phyloP scores from a whole-genome alignment of 2,113 vertebrate genomes.

The Anhinga anhinga region DNA sequence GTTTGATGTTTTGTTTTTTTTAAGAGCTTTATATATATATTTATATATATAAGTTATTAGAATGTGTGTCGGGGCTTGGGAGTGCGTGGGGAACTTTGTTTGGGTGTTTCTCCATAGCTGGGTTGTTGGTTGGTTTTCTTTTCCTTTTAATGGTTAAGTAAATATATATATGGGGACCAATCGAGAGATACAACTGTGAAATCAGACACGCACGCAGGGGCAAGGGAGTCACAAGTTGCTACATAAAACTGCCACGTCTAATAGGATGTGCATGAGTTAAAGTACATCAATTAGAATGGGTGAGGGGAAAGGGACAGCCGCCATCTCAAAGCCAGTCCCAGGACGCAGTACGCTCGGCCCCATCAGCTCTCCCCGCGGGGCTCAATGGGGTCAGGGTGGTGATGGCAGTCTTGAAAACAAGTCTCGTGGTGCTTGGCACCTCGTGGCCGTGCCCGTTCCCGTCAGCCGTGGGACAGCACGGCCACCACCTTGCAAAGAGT shows the following conservation, averaged over 20 bases:
- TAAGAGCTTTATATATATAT: conserved; percentile 77
- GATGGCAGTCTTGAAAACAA: neutral
- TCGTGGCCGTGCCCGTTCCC: neutral
- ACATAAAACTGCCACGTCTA: conserved; percentile 81
- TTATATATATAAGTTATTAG: conserved; percentile 80
- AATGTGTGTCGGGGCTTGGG: conserved; percentile 42
- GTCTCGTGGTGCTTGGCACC: conserved; percentile 47
- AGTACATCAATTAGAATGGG: conserved; percentile 67
- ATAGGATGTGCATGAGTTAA: conserved; percentile 76
- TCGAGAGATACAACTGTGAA: conserved; percentile 68
- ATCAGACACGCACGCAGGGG: conserved; percentile 57
- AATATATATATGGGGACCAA: conserved; percentile 68
- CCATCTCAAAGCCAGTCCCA: conserved; percentile 30
- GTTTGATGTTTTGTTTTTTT: conserved; percentile 31
- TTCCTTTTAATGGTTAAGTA: conserved; percentile 67
- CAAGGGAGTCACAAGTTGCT: conserved; percentile 74
- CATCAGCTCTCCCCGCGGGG: fast-evolving
- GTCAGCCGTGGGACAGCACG: neutral
- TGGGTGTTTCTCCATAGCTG: conserved; percentile 27
- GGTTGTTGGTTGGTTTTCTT: neutral
- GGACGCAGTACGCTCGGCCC: neutral
- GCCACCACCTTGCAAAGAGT: neutral
- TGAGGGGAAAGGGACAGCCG: conserved; percentile 23
- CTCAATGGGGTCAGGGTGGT: neutral
- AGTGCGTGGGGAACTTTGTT: conserved; percentile 32